Percentiles rank a stretch among this genome's conserved stretches.
These are phyloP conservation scores for Cacatua alba DNA, from an alignment of 2,113 vertebrate species.

Conservation along the genomic window DNA sequence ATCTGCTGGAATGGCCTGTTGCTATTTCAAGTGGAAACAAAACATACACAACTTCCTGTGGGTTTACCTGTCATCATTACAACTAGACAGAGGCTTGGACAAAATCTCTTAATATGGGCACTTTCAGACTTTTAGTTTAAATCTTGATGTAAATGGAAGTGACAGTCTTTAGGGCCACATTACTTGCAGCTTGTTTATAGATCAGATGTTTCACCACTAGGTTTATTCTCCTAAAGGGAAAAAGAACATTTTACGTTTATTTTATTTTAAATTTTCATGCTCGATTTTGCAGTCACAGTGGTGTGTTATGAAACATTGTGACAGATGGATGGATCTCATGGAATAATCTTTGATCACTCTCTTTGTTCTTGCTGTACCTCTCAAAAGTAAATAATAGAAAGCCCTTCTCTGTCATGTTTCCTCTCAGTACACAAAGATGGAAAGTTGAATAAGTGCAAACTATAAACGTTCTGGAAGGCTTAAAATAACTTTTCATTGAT, in stretches of 20 bases:
- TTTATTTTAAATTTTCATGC: slow-evolving; percentile 16
- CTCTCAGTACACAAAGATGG: slow-evolving; percentile 14
- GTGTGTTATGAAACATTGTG: slow-evolving; percentile 47
- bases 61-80: not conserved
- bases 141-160: not conserved
- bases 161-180: accelerated
- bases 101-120: not conserved
- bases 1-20: not conserved
- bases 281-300: not conserved
- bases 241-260: not conserved
- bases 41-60: not conserved
- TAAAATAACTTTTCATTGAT: not conserved
- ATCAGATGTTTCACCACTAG: not conserved
- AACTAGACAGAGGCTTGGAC: not conserved
- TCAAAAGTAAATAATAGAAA: slow-evolving; percentile 72
- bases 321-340: slow-evolving; percentile 68
- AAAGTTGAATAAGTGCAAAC: slow-evolving; percentile 41
- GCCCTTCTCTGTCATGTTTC: slow-evolving; percentile 51
- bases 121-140: not conserved
- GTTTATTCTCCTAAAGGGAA: not conserved
- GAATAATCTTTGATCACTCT: slow-evolving; percentile 67
- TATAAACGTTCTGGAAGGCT: not conserved
- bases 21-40: not conserved
- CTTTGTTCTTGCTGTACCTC: slow-evolving; percentile 46
- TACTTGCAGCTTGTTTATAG: not conserved